A percentile compares a stretch with the other conserved stretches of the same genome.
phyloP scores from a whole-genome alignment of 2,797 vertebrate species.

The Philypnodon macrostomus region DNA sequence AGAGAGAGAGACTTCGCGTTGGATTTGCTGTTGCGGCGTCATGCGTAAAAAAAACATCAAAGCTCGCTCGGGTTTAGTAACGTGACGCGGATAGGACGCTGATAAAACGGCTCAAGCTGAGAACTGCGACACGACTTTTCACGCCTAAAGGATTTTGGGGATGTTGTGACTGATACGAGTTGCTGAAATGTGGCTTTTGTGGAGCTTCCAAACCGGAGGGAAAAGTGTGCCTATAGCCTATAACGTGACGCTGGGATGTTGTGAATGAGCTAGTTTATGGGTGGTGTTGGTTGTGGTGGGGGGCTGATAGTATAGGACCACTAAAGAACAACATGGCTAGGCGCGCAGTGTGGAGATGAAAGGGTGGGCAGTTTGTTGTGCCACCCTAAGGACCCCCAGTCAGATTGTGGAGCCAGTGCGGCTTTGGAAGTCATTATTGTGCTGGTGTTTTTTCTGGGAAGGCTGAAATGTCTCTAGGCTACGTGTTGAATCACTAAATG shows the following conservation, averaged over 20 bases:
- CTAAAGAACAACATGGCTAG: neutral
- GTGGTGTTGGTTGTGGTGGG: too few species aligned
- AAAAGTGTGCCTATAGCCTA: neutral
- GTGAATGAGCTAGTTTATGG: neutral
- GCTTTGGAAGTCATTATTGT: too few species aligned
- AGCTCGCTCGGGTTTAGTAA: conserved; percentile 14
- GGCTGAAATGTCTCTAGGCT: neutral
- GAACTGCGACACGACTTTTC: conserved; percentile 28
- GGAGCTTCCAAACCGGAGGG: neutral
- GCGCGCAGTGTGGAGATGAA: neutral
- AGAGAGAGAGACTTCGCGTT: conserved; percentile 13
- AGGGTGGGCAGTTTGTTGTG: conserved; percentile 8
- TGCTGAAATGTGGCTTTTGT: conserved; percentile 15
- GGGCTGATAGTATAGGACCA: neutral
- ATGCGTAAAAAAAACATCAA: conserved; percentile 31
- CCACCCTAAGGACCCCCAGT: neutral
- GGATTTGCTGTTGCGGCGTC: conserved; percentile 23
- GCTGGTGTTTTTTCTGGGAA: neutral
- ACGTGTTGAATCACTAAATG: neutral
- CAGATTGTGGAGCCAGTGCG: neutral
- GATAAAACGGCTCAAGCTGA: conserved; percentile 13
- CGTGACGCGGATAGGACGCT: conserved; percentile 14
- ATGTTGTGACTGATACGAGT: conserved; percentile 16
- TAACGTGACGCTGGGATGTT: neutral
- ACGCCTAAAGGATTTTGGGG: conserved; percentile 6